These are phyloP conservation scores for Odontocerum albicorne DNA, from an alignment of 2,888 invertebrate species.

Conservation along the genomic window DNA sequence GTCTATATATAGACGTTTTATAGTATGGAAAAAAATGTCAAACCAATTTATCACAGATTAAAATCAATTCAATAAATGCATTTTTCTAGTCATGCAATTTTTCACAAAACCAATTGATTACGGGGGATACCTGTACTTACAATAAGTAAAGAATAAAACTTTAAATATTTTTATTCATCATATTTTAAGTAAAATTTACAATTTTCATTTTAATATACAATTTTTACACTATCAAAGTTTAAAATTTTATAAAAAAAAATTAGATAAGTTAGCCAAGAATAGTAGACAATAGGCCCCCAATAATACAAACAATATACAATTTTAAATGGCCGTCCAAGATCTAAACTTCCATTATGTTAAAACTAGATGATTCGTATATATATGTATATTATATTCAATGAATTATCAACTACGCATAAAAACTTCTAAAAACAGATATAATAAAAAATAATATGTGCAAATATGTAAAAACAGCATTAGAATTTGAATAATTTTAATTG, in stretches of 20 bases:
- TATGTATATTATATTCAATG: conserved; percentile 8
- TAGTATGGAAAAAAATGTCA: too few species aligned
- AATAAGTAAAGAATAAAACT: too few species aligned
- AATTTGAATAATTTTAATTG: conserved; percentile 19
- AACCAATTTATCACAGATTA: too few species aligned
- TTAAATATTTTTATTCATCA: too few species aligned
- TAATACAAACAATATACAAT: background rate
- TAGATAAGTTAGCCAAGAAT: background rate
- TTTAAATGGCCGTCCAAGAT: background rate
- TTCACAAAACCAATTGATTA: too few species aligned
- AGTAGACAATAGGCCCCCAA: background rate
- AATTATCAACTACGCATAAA: conserved; percentile 30
- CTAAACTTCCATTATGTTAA: background rate
- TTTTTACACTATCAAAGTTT: background rate
- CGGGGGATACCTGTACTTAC: too few species aligned
- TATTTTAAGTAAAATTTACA: too few species aligned
- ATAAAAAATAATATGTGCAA: conserved; percentile 24
- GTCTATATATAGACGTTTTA: too few species aligned
- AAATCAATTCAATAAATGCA: too few species aligned
- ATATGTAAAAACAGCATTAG: conserved; percentile 22
- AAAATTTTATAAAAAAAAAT: background rate
- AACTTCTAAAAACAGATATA: conserved; percentile 31
- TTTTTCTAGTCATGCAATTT: too few species aligned
- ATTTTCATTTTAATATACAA: too few species aligned
- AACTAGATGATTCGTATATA: conserved; percentile 1